phyloP scores from a whole-genome alignment of 2,113 vertebrate species.

The Protomyctophum bolini region DNA sequence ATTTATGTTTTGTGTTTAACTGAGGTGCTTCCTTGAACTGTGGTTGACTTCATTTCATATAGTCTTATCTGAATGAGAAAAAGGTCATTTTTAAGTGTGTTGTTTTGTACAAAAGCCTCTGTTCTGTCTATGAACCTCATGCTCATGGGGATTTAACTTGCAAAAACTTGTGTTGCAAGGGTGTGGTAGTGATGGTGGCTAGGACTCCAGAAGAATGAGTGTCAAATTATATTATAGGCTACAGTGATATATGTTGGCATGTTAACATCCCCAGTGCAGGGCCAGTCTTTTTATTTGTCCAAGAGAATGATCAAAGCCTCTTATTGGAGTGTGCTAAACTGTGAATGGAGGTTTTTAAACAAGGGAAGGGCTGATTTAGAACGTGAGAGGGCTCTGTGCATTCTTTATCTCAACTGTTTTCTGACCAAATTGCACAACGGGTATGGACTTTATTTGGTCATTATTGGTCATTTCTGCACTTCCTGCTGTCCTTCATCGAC shows the following conservation, averaged over 20 bases:
- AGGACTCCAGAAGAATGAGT: not conserved
- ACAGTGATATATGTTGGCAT: not conserved
- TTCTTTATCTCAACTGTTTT: conserved; percentile 16
- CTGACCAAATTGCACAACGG: conserved; percentile 46
- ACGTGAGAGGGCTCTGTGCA: conserved; percentile 10
- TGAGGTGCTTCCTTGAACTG: conserved; percentile 12
- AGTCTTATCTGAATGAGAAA: conserved; percentile 33
- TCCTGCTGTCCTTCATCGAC: not conserved
- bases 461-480: conserved; percentile 11
- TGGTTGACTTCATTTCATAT: conserved; percentile 32
- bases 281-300: not conserved
- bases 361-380: conserved; percentile 14
- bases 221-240: not conserved
- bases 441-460: conserved; percentile 15
- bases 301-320: not conserved
- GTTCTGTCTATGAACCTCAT: conserved; percentile 4
- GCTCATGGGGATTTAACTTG: conserved; percentile 40
- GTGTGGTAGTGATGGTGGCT: not conserved
- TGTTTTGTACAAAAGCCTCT: conserved; percentile 25
- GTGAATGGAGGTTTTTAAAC: conserved; percentile 14
- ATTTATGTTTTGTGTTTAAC: conserved; percentile 9
- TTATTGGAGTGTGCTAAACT: conserved; percentile 8
- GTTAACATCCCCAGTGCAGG: not conserved
- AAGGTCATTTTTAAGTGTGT: not conserved
- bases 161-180: conserved; percentile 22